These are phyloP conservation scores for Macrostomum lignano DNA, from an alignment of 1,140 invertebrate genomes.

Conservation along the genomic window DNA sequence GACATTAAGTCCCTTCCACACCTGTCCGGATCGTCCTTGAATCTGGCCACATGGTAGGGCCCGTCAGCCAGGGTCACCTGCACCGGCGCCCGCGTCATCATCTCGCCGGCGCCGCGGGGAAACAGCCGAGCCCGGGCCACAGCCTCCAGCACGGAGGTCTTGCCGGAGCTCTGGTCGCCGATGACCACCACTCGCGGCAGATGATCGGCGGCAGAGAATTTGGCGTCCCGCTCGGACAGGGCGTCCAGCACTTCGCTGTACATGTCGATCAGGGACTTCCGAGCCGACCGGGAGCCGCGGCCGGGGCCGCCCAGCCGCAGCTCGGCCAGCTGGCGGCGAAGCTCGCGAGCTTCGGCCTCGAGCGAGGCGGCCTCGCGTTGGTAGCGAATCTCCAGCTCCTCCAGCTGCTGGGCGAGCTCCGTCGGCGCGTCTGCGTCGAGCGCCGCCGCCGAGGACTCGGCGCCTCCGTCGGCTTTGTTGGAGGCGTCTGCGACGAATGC, in stretches of 20 bases:
- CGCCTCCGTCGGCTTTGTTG: too few relatives aligned
- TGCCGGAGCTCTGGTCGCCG: conserved; percentile 92
- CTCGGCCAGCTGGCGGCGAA: conserved; percentile 65
- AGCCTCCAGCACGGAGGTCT: conserved; percentile 94
- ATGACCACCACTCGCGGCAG: conserved; percentile 92
- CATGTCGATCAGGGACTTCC: conserved; percentile 88
- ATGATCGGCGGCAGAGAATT: conserved; percentile 67
- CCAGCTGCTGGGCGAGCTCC: too few relatives aligned
- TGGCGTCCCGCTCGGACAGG: conserved; percentile 48
- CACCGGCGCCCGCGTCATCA: conserved; percentile 59
- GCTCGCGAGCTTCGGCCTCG: conserved; percentile 81
- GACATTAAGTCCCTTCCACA: too few relatives aligned
- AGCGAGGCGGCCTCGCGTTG: conserved; percentile 69
- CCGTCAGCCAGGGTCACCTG: conserved; percentile 90
- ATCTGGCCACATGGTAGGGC: conserved; percentile 88
- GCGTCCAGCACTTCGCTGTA: conserved; percentile 92
- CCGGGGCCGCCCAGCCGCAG: too few relatives aligned
- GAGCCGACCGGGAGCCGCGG: too few relatives aligned
- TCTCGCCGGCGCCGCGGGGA: conserved; percentile 50
- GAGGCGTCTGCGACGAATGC: too few relatives aligned
- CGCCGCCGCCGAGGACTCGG: too few relatives aligned
- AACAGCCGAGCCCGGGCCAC: conserved; percentile 88
- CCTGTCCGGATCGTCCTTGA: conserved; percentile 35
- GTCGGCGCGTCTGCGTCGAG: too few relatives aligned
- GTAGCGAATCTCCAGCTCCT: conserved; percentile 60